Evolutionary conservation across 2,888 invertebrate genomes (phyloP).

Genomic region (Furcula furcula): DNA sequence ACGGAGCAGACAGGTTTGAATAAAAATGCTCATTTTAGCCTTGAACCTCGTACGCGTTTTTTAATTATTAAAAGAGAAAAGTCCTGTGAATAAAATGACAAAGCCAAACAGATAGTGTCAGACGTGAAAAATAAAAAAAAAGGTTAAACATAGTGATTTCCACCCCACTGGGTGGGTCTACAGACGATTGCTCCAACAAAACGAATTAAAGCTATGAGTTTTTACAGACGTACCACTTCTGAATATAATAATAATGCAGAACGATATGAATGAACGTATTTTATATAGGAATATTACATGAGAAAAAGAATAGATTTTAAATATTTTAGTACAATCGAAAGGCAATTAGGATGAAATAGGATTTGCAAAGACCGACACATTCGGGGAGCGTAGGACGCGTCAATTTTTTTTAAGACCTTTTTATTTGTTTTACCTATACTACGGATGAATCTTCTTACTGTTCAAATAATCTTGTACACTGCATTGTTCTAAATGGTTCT

Average conservation of each 20-base stretch:
- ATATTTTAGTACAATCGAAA: too few species aligned
- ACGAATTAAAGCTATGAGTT: neutral
- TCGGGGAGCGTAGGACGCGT: too few species aligned
- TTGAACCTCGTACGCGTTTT: slow-evolving; percentile 3
- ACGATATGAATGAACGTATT: too few species aligned
- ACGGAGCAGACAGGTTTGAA: slow-evolving; percentile 1
- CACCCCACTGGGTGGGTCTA: slow-evolving; percentile 7
- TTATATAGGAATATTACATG: too few species aligned
- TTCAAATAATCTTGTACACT: too few species aligned
- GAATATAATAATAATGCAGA: slow-evolving; percentile 7
- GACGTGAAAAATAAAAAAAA: slow-evolving; percentile 7
- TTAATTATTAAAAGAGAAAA: slow-evolving; percentile 9
- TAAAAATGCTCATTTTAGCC: slow-evolving; percentile 4
- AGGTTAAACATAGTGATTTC: slow-evolving; percentile 14
- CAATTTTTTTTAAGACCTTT: too few species aligned
- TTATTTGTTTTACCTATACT: too few species aligned
- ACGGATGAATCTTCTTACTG: too few species aligned
- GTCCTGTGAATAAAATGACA: slow-evolving; percentile 5
- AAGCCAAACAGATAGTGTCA: slow-evolving; percentile 7
- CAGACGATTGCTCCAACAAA: slow-evolving; percentile 5
- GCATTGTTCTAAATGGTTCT: too few species aligned
- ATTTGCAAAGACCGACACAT: too few species aligned
- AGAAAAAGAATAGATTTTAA: too few species aligned
- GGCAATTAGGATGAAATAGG: too few species aligned
- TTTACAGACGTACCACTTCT: slow-evolving; percentile 3